A percentile compares a stretch with the other conserved stretches of the same genome.
Conservation (phyloP, 2,888 invertebrate species). For the Rapana venosa region DNA sequence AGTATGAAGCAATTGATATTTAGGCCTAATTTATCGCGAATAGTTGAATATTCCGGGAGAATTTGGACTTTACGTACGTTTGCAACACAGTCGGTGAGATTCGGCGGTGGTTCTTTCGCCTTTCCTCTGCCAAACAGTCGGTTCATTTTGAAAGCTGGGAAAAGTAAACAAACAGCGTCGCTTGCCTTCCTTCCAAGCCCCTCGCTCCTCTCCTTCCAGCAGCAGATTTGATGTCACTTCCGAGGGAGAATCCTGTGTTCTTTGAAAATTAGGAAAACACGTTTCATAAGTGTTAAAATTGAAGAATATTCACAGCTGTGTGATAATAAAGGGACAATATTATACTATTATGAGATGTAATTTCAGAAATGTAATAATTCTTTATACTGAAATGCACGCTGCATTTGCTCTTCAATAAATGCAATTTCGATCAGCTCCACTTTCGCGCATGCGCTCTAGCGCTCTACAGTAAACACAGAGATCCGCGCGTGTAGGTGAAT, state of each 20-base stretch:
- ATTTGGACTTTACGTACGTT: slow-evolving; percentile 83
- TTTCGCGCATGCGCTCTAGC: slow-evolving; percentile 42
- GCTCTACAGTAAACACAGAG: slow-evolving; percentile 42
- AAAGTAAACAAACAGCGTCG: slow-evolving; percentile 35
- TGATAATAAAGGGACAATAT: background rate
- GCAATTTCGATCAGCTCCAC: slow-evolving; percentile 24
- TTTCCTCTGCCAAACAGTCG: slow-evolving; percentile 96
- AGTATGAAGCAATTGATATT: background rate
- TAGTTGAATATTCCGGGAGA: background rate
- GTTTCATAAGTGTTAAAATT: background rate
- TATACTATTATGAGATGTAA: background rate
- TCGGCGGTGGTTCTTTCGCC: slow-evolving; percentile 95
- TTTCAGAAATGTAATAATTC: background rate
- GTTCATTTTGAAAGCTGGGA: slow-evolving; percentile 86
- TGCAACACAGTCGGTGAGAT: slow-evolving; percentile 92
- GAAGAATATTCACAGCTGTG: background rate
- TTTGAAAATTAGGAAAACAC: slow-evolving; percentile 18
- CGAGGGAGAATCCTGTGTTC: slow-evolving; percentile 39
- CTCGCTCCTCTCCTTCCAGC: background rate
- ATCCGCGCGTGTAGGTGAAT: slow-evolving; percentile 43
- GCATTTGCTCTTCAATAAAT: slow-evolving; percentile 17
- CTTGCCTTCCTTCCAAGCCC: background rate
- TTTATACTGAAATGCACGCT: slow-evolving; percentile 10
- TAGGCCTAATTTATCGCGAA: background rate
- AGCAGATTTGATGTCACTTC: slow-evolving; percentile 42